Percentiles rank a stretch among this genome's conserved stretches.
Conservation (phyloP, 1,140 invertebrate species). For the Camponotus floridanus region DNA sequence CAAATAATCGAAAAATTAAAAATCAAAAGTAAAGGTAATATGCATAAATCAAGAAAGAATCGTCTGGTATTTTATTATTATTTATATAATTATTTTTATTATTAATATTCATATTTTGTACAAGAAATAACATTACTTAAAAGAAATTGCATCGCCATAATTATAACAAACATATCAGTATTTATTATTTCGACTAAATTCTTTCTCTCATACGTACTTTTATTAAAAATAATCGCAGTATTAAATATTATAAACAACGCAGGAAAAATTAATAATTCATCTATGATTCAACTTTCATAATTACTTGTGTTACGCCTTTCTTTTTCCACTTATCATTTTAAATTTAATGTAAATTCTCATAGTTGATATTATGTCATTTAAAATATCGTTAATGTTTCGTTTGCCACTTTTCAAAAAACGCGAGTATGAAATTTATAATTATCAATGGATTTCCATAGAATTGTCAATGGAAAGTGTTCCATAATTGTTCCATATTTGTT, state of each 20-base stretch:
- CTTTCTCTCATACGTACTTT: conserved; percentile 4
- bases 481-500: not conserved
- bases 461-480: not conserved
- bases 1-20: conserved; percentile 16
- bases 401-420: not conserved
- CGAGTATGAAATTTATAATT: not conserved
- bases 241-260: conserved; percentile 31
- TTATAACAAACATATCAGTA: not conserved
- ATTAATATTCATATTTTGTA: conserved; percentile 17
- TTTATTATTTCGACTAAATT: conserved; percentile 38
- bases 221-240: conserved; percentile 29
- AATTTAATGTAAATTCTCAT: not conserved
- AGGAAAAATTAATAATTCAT: conserved; percentile 45
- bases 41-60: conserved; percentile 20
- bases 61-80: conserved; percentile 1
- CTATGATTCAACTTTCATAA: conserved; percentile 25
- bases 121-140: conserved; percentile 38
- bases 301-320: not conserved
- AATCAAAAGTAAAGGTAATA: not conserved
- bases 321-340: not conserved
- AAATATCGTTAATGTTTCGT: not conserved
- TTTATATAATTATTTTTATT: not conserved
- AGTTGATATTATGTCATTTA: too few species aligned
- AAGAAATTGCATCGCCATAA: conserved; percentile 35
- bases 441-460: not conserved